phyloP scores from a whole-genome alignment of 1,140 invertebrate species.

The Lepidurus apus region DNA sequence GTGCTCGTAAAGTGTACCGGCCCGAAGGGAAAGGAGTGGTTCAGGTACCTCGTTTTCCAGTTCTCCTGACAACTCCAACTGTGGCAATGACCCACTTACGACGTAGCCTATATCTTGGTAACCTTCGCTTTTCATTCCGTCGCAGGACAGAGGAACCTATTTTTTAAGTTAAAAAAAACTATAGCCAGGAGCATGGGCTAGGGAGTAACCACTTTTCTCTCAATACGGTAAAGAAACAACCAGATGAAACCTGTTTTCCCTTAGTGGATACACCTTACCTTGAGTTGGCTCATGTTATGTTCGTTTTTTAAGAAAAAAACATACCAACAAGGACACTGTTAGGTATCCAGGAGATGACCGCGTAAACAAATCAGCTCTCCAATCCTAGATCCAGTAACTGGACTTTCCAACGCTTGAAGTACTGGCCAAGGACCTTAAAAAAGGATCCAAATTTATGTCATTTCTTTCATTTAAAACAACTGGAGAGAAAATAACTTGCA shows the following conservation, averaged over 20 bases:
- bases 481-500: too few relatives aligned
- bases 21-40: constrained; percentile 16
- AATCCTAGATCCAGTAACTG: background rate
- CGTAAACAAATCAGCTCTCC: constrained; percentile 11
- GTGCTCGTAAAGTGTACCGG: background rate
- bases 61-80: background rate
- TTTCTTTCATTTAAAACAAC: too few relatives aligned
- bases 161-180: background rate
- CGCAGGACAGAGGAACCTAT: background rate
- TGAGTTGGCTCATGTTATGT: background rate
- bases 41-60: background rate
- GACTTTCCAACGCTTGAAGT: background rate
- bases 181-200: background rate
- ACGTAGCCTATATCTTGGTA: background rate
- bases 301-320: background rate
- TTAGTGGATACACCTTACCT: background rate
- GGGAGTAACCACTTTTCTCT: background rate
- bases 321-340: background rate
- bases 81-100: constrained; percentile 10
- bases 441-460: too few relatives aligned
- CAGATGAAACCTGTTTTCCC: background rate
- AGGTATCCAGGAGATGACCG: background rate
- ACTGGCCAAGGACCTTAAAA: background rate
- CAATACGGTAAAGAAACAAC: background rate
- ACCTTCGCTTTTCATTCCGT: constrained; percentile 5